phyloP scores from a whole-genome alignment of 2,113 vertebrate species.

The Pseudopodoces humilis region DNA sequence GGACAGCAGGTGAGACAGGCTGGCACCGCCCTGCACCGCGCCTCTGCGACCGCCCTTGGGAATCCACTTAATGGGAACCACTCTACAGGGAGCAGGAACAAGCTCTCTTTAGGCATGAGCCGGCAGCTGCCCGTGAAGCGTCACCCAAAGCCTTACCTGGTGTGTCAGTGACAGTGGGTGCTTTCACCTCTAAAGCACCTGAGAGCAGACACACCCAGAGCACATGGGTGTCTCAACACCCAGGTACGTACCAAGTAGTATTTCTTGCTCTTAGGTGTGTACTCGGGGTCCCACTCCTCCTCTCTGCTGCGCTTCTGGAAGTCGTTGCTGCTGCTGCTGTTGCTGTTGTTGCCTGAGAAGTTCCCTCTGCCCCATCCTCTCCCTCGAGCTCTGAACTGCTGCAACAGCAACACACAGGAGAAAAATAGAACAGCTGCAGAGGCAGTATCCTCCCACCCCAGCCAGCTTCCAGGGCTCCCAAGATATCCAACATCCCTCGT shows the following conservation, averaged over 20 bases:
- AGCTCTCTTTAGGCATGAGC: background rate
- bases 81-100: background rate
- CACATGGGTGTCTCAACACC: background rate
- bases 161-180: background rate
- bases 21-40: background rate
- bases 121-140: background rate
- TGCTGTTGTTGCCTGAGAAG: constrained; percentile 82
- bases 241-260: constrained; percentile 89
- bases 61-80: background rate
- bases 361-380: constrained; percentile 89
- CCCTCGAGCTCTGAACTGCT: constrained; percentile 87
- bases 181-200: background rate
- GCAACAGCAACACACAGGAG: background rate
- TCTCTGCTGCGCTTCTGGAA: constrained; percentile 79
- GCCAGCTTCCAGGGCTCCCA: background rate
- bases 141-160: background rate
- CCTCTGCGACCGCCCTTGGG: background rate
- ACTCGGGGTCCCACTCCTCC: constrained; percentile 93
- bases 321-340: constrained; percentile 77
- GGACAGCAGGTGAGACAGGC: background rate
- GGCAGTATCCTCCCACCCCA: background rate
- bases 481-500: background rate
- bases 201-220: background rate
- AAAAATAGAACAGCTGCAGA: background rate
- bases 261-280: constrained; percentile 91